These are phyloP conservation scores for Apotomis capreana DNA, from an alignment of 2,888 invertebrate species.

Conservation along the genomic window DNA sequence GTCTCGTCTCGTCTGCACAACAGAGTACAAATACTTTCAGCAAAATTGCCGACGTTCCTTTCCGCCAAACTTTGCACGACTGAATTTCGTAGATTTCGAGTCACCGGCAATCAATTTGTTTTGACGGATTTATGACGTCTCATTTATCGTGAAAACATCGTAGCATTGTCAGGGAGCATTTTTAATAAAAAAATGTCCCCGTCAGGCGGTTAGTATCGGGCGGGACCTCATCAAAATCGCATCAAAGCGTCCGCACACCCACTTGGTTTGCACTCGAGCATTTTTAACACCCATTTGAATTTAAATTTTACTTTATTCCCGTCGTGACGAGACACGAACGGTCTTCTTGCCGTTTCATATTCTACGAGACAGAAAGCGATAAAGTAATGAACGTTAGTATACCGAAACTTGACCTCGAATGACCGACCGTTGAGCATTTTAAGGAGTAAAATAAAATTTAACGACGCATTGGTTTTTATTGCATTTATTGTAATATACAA, in stretches of 20 bases:
- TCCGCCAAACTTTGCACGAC: constrained; percentile 39
- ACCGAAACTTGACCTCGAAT: constrained; percentile 12
- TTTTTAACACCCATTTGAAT: constrained; percentile 74
- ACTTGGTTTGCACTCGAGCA: constrained; percentile 61
- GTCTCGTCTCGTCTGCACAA: constrained; percentile 59
- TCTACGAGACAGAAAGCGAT: constrained; percentile 53
- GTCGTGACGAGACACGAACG: constrained; percentile 57
- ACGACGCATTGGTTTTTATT: constrained; percentile 10
- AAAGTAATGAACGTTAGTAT: constrained; percentile 60
- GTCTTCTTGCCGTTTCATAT: constrained; percentile 59
- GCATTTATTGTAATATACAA: not conserved
- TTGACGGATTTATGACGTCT: constrained; percentile 62
- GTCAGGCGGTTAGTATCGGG: constrained; percentile 51
- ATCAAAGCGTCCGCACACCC: constrained; percentile 67
- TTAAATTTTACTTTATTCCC: constrained; percentile 68
- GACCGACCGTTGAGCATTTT: constrained; percentile 5
- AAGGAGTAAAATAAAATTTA: not conserved
- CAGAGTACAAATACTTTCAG: constrained; percentile 52
- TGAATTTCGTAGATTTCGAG: constrained; percentile 53
- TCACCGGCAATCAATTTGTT: constrained; percentile 61
- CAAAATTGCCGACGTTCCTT: constrained; percentile 51
- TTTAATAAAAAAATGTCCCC: constrained; percentile 68
- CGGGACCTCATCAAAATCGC: constrained; percentile 72
- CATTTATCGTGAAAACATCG: constrained; percentile 59
- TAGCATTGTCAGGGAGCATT: constrained; percentile 61